These are phyloP conservation scores for Chaetops frenatus DNA, from an alignment of 2,113 vertebrate species.

Conservation along the genomic window DNA sequence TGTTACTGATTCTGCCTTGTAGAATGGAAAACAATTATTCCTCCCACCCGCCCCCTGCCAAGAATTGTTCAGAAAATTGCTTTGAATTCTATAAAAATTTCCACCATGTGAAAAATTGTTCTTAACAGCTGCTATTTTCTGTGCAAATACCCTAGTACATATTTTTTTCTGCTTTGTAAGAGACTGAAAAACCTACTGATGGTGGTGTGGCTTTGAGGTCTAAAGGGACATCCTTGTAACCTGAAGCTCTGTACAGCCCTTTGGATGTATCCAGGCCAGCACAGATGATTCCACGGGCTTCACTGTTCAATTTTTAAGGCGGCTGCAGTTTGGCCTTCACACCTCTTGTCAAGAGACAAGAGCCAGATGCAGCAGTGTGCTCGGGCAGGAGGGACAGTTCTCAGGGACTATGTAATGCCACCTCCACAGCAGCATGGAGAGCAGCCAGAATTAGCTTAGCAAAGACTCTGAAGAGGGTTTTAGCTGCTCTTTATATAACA, in stretches of 20 bases:
- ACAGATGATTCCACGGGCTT: accelerated
- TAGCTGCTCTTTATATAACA: accelerated
- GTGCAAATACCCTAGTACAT: background rate
- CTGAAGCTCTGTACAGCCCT: background rate
- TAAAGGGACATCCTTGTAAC: background rate
- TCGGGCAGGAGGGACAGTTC: background rate
- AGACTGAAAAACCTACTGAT: background rate
- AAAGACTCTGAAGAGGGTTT: background rate
- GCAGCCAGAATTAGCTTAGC: background rate
- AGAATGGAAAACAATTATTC: background rate
- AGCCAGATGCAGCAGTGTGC: accelerated
- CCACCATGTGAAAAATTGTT: background rate
- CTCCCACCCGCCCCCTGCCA: background rate
- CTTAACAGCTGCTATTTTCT: background rate
- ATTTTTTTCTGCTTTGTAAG: background rate
- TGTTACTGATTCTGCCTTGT: background rate
- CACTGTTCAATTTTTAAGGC: accelerated
- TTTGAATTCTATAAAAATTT: background rate
- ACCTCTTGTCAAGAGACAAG: background rate
- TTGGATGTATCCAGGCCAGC: background rate
- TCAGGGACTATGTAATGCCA: background rate
- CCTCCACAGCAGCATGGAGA: accelerated
- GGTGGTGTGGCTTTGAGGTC: background rate
- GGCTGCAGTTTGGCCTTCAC: background rate
- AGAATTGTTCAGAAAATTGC: background rate